A percentile compares a stretch with the other conserved stretches of the same genome.
phyloP scores from a whole-genome alignment of 2,113 vertebrate species.

The Oriolus oriolus region DNA sequence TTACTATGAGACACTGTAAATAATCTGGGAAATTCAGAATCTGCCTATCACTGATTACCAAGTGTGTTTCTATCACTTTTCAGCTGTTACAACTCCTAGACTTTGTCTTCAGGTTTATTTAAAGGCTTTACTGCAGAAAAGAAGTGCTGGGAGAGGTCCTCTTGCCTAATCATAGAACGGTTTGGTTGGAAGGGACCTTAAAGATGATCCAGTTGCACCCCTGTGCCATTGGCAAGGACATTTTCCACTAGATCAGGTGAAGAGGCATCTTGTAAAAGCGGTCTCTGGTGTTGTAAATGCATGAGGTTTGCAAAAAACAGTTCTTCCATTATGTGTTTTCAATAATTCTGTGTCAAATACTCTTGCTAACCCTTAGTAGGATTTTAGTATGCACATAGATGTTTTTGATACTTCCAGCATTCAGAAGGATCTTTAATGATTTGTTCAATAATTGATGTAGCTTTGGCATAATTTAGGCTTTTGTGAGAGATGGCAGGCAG shows the following conservation, averaged over 20 bases:
- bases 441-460: neutral
- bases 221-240: neutral
- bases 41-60: rapidly evolving
- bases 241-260: neutral
- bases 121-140: neutral
- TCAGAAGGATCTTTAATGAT: neutral
- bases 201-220: neutral
- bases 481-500: neutral
- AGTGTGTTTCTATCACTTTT: neutral
- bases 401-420: neutral
- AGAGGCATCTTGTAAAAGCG: neutral
- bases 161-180: neutral
- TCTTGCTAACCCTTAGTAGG: neutral
- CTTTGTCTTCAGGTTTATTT: neutral
- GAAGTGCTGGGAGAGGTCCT: neutral
- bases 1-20: neutral
- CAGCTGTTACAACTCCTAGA: neutral
- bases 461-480: neutral
- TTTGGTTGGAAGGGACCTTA: neutral
- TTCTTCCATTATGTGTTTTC: neutral
- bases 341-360: neutral
- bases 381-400: neutral
- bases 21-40: neutral
- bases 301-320: neutral
- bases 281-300: neutral